These are phyloP conservation scores for Euzophera pinguis DNA, from an alignment of 2,888 invertebrate species.

Conservation along the genomic window DNA sequence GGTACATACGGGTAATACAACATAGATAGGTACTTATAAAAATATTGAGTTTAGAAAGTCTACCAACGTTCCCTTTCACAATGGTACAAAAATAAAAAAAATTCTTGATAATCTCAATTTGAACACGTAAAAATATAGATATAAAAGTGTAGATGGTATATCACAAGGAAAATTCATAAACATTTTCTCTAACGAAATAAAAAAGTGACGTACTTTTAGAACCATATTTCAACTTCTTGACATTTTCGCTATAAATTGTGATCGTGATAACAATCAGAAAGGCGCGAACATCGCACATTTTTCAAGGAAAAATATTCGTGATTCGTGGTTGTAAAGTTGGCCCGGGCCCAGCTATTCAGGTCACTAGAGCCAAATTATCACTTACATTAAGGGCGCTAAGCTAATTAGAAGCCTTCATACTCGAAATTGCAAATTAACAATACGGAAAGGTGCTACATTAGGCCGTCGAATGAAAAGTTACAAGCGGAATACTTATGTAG, in stretches of 20 bases:
- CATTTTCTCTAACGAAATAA: not conserved
- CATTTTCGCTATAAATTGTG: constrained; percentile 5
- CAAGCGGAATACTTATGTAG: not conserved
- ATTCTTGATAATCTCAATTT: too few relatives aligned
- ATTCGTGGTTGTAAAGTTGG: constrained; percentile 3
- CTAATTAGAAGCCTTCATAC: constrained; percentile 2
- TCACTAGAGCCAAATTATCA: constrained; percentile 8
- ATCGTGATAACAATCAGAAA: not conserved
- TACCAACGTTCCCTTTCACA: too few relatives aligned
- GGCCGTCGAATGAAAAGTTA: not conserved
- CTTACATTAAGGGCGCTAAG: constrained; percentile 12
- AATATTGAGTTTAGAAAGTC: too few relatives aligned
- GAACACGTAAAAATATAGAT: too few relatives aligned
- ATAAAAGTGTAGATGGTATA: too few relatives aligned
- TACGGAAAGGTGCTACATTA: not conserved
- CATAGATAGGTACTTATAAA: too few relatives aligned
- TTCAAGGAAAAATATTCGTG: not conserved
- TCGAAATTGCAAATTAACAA: not conserved
- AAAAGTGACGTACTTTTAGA: not conserved
- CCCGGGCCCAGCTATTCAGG: not conserved
- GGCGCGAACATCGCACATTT: constrained; percentile 4
- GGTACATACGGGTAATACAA: too few relatives aligned
- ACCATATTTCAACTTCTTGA: not conserved
- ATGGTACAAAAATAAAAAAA: too few relatives aligned
- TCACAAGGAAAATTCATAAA: too few relatives aligned